These are phyloP conservation scores for Chionoecetes opilio DNA, from an alignment of 1,140 invertebrate species.

Conservation along the genomic window DNA sequence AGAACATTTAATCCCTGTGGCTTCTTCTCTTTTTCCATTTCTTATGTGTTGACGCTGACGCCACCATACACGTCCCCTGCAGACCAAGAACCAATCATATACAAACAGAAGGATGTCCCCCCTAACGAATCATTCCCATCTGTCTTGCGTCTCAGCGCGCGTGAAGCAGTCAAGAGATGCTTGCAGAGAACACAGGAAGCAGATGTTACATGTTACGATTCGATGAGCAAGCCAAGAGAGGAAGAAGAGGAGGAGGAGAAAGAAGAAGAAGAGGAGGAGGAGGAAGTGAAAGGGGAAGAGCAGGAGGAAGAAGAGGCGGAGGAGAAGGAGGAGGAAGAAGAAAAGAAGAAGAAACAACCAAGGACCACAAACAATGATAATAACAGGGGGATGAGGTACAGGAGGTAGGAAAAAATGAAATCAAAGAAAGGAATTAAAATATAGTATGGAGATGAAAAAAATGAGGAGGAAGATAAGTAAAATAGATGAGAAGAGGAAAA, in stretches of 20 bases:
- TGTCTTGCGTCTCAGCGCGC: not conserved
- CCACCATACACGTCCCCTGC: not conserved
- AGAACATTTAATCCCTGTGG: not conserved
- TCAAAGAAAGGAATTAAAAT: not conserved
- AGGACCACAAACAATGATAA: not conserved
- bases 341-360: not conserved
- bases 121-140: not conserved
- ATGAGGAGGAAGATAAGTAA: not conserved
- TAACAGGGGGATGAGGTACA: too few relatives aligned
- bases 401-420: not conserved
- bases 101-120: not conserved
- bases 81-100: not conserved
- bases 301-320: not conserved
- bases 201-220: not conserved
- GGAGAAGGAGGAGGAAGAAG: not conserved
- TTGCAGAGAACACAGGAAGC: constrained; percentile 1
- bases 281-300: too few relatives aligned
- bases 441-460: not conserved
- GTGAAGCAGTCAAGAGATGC: not conserved
- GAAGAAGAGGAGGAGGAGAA: not conserved
- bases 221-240: not conserved
- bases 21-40: not conserved
- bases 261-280: not conserved
- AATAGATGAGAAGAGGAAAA: not conserved
- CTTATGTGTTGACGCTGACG: not conserved